phyloP scores from a whole-genome alignment of 2,113 vertebrate genomes.

The Acrocephalus arundinaceus region DNA sequence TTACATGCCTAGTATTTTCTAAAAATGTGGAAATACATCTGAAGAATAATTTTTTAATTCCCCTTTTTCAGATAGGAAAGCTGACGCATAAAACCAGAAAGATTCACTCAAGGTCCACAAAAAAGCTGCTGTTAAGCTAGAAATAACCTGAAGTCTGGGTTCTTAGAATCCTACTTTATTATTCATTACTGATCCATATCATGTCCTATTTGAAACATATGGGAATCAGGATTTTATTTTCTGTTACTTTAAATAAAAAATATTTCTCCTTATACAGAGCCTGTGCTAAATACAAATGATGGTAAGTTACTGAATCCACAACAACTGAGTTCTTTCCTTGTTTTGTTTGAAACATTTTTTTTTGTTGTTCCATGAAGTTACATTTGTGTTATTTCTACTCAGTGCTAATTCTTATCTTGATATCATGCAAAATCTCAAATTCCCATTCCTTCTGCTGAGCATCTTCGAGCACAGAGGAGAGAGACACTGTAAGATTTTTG shows the following conservation, averaged over 20 bases:
- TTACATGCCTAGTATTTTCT: not conserved
- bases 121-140: not conserved
- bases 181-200: not conserved
- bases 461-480: not conserved
- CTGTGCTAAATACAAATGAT: not conserved
- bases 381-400: not conserved
- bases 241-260: not conserved
- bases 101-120: not conserved
- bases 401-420: not conserved
- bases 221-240: not conserved
- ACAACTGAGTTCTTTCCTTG: not conserved
- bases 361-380: not conserved
- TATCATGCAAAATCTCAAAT: not conserved
- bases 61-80: not conserved
- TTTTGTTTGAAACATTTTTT: not conserved
- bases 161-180: not conserved
- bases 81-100: not conserved
- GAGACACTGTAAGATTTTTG: not conserved
- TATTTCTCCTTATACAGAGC: not conserved
- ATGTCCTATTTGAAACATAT: not conserved
- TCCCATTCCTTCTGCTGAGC: not conserved
- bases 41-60: not conserved
- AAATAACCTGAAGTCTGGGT: not conserved
- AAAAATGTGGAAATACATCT: not conserved
- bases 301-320: not conserved